Percentiles rank a stretch among this genome's conserved stretches.
These are phyloP conservation scores for Drepana falcataria DNA, from an alignment of 2,888 invertebrate genomes.

Conservation along the genomic window DNA sequence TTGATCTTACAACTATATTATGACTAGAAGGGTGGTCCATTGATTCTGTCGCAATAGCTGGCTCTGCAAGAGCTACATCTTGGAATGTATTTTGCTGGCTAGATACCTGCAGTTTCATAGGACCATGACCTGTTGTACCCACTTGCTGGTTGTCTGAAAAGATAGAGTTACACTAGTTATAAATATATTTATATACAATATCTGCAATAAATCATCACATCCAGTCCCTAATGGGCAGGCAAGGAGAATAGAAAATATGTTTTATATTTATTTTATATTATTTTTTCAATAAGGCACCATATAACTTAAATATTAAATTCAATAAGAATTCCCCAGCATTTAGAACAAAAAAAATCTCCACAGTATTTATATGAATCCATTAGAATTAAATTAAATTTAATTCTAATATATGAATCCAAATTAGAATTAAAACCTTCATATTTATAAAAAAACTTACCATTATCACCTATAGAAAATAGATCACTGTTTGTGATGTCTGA, in stretches of 20 bases:
- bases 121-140: conserved; percentile 3
- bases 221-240: no score
- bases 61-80: conserved; percentile 45
- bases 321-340: no score
- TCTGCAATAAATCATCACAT: no score
- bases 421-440: neutral
- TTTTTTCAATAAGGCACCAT: no score
- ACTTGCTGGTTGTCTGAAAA: conserved; percentile 40
- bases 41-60: conserved; percentile 28
- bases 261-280: no score
- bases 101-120: conserved; percentile 28
- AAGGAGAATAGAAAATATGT: no score
- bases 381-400: no score
- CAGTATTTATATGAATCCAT: no score
- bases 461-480: conserved; percentile 72
- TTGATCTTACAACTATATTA: conserved; percentile 36
- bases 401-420: no score
- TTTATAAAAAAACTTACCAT: conserved; percentile 44
- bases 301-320: no score
- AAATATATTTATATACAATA: no score
- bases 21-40: conserved; percentile 34
- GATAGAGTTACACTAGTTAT: neutral
- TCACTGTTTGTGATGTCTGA: conserved; percentile 75
- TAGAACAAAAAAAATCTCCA: no score
- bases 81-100: conserved; percentile 44